These are phyloP conservation scores for Trachelus tabidus DNA, from an alignment of 2,888 invertebrate genomes.

Conservation along the genomic window DNA sequence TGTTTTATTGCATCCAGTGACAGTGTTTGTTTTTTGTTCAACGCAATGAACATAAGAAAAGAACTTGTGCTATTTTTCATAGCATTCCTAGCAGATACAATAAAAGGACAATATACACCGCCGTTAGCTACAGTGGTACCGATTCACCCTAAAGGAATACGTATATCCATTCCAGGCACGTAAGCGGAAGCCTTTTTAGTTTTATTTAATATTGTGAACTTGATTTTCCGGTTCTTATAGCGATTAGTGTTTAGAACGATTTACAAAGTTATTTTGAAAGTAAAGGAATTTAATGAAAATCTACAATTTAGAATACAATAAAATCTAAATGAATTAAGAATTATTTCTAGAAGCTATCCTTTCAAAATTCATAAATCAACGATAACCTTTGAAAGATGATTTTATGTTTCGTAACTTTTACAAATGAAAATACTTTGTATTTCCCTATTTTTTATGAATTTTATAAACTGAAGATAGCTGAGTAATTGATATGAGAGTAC, in stretches of 20 bases:
- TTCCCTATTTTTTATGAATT: not conserved
- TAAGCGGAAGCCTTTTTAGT: constrained; percentile 16
- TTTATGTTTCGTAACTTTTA: not conserved
- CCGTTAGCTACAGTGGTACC: constrained; percentile 72
- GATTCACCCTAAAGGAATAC: constrained; percentile 71
- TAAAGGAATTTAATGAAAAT: not conserved
- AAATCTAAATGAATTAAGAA: not conserved
- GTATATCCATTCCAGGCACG: constrained; percentile 74
- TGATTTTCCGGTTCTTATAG: constrained; percentile 5
- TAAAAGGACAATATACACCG: constrained; percentile 7
- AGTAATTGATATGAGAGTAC: not conserved
- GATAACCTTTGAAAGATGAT: not conserved
- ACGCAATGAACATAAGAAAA: not conserved
- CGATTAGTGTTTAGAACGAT: not conserved
- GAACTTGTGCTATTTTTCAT: not conserved
- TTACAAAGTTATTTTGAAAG: not conserved
- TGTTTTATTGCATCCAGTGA: not conserved
- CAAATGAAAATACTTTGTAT: not conserved
- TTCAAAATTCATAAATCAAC: not conserved
- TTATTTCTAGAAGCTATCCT: not conserved
- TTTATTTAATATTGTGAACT: not conserved
- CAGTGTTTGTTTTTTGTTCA: not conserved
- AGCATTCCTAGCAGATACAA: not conserved
- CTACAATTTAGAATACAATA: not conserved
- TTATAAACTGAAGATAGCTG: not conserved